phyloP scores from a whole-genome alignment of 2,113 vertebrate species.

The Psettodes erumei region DNA sequence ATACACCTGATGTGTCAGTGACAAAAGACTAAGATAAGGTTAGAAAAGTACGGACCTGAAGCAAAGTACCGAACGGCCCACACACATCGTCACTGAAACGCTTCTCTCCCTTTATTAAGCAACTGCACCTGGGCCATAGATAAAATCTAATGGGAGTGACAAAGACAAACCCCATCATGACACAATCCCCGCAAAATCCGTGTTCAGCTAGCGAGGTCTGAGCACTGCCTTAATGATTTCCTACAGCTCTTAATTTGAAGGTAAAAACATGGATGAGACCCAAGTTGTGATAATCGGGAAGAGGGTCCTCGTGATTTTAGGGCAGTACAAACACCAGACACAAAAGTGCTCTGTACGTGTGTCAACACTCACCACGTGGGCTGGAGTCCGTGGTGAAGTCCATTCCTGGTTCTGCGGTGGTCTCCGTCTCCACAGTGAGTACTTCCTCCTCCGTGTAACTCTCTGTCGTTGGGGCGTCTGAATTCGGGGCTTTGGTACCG shows the following conservation, averaged over 20 bases:
- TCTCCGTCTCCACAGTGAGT: slow-evolving; percentile 20
- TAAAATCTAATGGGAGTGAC: background rate
- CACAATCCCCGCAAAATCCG: background rate
- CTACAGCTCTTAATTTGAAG: background rate
- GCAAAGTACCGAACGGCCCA: background rate
- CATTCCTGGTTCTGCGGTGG: slow-evolving; percentile 57
- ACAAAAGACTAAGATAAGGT: background rate
- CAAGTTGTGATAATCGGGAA: slow-evolving; percentile 5
- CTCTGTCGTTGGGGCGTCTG: slow-evolving; percentile 8
- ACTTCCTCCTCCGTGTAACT: background rate
- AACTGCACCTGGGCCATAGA: background rate
- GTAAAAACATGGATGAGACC: background rate
- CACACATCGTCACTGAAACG: background rate
- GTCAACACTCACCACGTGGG: slow-evolving; percentile 57
- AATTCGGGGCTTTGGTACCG: slow-evolving; percentile 8
- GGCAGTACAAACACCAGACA: background rate
- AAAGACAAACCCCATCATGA: background rate
- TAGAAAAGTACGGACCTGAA: background rate
- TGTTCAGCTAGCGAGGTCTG: background rate
- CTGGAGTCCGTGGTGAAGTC: slow-evolving; percentile 44
- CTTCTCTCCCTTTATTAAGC: background rate
- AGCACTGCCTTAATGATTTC: background rate
- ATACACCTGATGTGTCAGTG: background rate
- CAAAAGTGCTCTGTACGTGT: background rate
- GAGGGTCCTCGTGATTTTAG: background rate